Evolutionary conservation across 2,888 invertebrate species (phyloP), one percentile per base, ranked within the genome.

Genomic region (Orgyia antiqua): DNA sequence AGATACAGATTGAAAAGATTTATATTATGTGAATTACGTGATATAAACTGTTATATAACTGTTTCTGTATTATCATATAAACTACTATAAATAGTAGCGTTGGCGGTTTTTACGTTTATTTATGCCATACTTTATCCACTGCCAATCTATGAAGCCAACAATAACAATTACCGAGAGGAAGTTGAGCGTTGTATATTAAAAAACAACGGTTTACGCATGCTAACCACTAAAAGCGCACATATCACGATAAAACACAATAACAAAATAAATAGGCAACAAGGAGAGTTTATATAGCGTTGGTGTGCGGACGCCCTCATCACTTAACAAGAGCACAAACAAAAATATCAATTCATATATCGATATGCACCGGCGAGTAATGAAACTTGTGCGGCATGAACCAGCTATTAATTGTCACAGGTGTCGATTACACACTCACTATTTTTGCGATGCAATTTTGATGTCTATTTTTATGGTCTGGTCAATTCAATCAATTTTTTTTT

Each of bases 321-420:
- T 48, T 41, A 46, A 44, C 36, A 47, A 42, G 33, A 39, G 36
- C 34, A 47, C 38, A 50, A 47, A 51, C 48, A 51, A 48, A 51
- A 51, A 51, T 40, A 39, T 30, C 41, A 33, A 45, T 47, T 47
- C 44, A 50, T 44, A 32, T 31, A 41, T 37, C 33, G 33, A 34
- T 29, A 36, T 26, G 36, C 33, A 33, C 31, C 29, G 31, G 28
- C 39, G 44, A 44, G 58, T 68, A 72, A 68, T 71, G 67, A 68
- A 69, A 71, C 59, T 65, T 59, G 51, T 49, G 58, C 44, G 48
- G 45, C 31, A 47, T 44, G 49, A 47, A 42, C 46, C 39, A 36
- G 39, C 62, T 64, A 72, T 76, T 76, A 74, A 76, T 76, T 69
- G 76, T 71, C 64, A 31, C 75, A 72, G 76, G 77, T 76, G 74